Evolutionary conservation across 2,113 vertebrate species (phyloP), one percentile per base, ranked within the genome.

Genomic region (Pseudopipra pipra): DNA sequence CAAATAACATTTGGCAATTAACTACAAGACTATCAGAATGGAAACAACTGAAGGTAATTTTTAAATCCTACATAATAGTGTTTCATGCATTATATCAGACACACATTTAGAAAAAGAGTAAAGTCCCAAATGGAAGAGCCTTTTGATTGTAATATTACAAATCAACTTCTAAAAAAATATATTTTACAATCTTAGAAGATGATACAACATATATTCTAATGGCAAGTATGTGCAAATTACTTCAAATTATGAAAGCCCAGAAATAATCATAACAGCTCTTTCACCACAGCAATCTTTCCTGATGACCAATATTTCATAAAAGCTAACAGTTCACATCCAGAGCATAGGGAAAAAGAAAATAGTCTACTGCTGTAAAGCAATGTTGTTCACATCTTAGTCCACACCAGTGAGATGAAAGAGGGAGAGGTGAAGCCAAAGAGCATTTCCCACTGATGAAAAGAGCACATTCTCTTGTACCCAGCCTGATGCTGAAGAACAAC

Each of bases 51-150:
- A 67, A 81, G 39, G 31, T 43, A 67, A 63, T 46, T 65, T 12
- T 35, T 46, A 86, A 44, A 2, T 7, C 21, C 8, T 33, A 20
- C 6, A 6, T 43, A 61, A 71, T 4, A 24, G 5, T 0, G 1
- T 27, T 37, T 25, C 3, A 6, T 11, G 14, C 21, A 41, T 11
- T 65, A 8, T 35, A 67, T 4, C 33, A 91, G 63, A 65, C 4
- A 24, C 1, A 2, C 10, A 6, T 25, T 55, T 39, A 12, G 14
- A 58, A 55, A 62, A 52, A 66, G 16, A 87, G 12, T 56, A 73
- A 52, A 58, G 25, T 23, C 37, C 90, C 30, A 73, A 65, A 79
- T 16, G 14, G 33, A 79, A 87, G 23, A 85, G 17, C 6, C 24
- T 90, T 52, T 56, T 35, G 83, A 61, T 1, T 23, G 10, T 27